Evolutionary conservation across 2,113 vertebrate genomes (phyloP).

Genomic region (Corapipo altera): DNA sequence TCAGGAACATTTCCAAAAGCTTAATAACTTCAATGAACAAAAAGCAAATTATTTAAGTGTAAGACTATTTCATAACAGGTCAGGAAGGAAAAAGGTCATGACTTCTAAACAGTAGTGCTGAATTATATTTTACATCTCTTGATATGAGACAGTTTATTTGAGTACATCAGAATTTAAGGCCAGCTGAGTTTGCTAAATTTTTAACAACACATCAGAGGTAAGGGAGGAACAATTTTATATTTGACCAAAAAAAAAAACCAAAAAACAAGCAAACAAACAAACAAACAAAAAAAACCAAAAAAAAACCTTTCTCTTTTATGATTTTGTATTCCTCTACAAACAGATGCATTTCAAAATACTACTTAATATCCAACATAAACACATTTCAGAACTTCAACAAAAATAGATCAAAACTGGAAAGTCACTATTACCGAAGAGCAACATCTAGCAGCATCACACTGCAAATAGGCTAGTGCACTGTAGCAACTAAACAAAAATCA

Average conservation of each 20-base stretch:
- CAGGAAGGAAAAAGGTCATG: not conserved
- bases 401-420: not conserved
- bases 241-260: not conserved
- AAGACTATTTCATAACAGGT: not conserved
- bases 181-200: not conserved
- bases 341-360: not conserved
- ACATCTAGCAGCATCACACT: not conserved
- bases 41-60: not conserved
- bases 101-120: not conserved
- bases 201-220: not conserved
- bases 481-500: not conserved
- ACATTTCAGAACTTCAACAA: not conserved
- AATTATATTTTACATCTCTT: not conserved
- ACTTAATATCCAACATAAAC: not conserved
- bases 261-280: too few relatives aligned
- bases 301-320: not conserved
- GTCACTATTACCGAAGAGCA: not conserved
- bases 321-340: not conserved
- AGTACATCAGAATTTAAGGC: not conserved
- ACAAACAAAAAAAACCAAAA: not conserved
- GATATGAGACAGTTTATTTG: not conserved
- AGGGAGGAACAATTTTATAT: not conserved
- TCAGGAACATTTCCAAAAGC: not conserved
- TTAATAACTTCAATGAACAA: not conserved
- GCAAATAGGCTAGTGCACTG: not conserved